Conservation (phyloP, 1,140 invertebrate species). For the Ephestia elutella region DNA sequence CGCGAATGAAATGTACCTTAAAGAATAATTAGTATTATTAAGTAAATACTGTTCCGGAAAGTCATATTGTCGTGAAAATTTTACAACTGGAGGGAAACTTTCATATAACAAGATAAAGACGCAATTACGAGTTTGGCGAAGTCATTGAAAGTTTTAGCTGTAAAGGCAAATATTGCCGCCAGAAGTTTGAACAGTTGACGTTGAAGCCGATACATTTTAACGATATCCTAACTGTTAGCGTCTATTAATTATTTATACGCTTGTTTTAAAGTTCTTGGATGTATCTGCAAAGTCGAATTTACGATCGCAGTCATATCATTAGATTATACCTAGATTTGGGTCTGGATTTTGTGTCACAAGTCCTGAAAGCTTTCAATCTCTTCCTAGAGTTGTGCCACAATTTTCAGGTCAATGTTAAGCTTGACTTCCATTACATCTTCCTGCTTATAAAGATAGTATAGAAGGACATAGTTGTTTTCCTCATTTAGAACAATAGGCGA, state of each 20-base stretch:
- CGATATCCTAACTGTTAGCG: neutral
- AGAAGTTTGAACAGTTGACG: conserved; percentile 22
- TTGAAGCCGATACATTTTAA: conserved; percentile 18
- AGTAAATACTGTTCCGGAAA: conserved; percentile 3
- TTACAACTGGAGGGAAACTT: conserved; percentile 17
- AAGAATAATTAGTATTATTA: conserved; percentile 20
- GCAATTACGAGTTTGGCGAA: conserved; percentile 17
- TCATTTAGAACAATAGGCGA: conserved; percentile 6
- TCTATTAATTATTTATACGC: conserved; percentile 2
- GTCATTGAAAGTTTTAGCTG: conserved; percentile 13
- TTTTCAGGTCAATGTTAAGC: conserved; percentile 19
- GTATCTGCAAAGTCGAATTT: conserved; percentile 21
- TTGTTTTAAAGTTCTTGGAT: neutral
- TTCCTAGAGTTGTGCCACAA: neutral
- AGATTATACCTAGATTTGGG: conserved; percentile 23
- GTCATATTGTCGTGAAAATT: conserved; percentile 7
- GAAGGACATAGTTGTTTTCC: neutral
- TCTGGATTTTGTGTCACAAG: neutral
- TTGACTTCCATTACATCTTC: conserved; percentile 18
- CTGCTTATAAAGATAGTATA: conserved; percentile 1
- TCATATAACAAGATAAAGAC: conserved; percentile 25
- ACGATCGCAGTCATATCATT: conserved; percentile 33
- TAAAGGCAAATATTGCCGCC: conserved; percentile 17
- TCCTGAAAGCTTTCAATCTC: neutral
- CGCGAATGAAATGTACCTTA: conserved; percentile 52